Conservation (phyloP, 1,140 invertebrate genomes). For the Drosophila nigrodunni region DNA sequence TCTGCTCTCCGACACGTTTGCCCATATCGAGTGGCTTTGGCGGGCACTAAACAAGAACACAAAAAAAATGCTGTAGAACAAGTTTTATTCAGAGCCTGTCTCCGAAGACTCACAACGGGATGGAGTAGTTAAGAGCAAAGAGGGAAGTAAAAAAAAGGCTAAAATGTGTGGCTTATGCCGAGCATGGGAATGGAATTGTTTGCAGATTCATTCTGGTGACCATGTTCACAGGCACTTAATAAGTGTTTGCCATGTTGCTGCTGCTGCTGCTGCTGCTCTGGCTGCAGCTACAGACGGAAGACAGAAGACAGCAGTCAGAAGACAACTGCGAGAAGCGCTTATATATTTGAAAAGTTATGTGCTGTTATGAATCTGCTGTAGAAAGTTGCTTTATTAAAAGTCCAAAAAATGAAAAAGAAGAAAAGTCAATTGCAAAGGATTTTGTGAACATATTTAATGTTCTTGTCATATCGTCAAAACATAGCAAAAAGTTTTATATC, state of each 20-base stretch:
- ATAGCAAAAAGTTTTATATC: conserved; percentile 37
- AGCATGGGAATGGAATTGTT: conserved; percentile 55
- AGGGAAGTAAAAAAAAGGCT: not conserved
- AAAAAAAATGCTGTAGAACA: conserved; percentile 66
- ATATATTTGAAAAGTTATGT: conserved; percentile 45
- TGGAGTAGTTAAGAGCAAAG: not conserved
- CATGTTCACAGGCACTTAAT: conserved; percentile 68
- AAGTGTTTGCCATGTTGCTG: conserved; percentile 43
- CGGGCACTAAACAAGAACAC: conserved; percentile 18
- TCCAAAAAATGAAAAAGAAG: conserved; percentile 18
- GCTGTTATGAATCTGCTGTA: conserved; percentile 13
- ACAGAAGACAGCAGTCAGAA: not conserved
- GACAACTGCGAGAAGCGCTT: conserved; percentile 11
- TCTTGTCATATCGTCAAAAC: conserved; percentile 42
- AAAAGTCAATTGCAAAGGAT: conserved; percentile 13
- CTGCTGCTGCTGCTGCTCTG: too few species aligned
- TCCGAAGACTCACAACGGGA: conserved; percentile 13
- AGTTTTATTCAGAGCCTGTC: conserved; percentile 52
- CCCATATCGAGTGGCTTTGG: conserved; percentile 46
- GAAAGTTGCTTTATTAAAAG: conserved; percentile 52
- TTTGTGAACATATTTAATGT: conserved; percentile 10
- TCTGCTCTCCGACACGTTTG: conserved; percentile 47
- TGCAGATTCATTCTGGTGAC: conserved; percentile 40
- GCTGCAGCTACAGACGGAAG: not conserved
- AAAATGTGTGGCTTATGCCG: conserved; percentile 64